These are phyloP conservation scores for Tangara arthus DNA, from an alignment of 2,797 vertebrate species.

Conservation along the genomic window DNA sequence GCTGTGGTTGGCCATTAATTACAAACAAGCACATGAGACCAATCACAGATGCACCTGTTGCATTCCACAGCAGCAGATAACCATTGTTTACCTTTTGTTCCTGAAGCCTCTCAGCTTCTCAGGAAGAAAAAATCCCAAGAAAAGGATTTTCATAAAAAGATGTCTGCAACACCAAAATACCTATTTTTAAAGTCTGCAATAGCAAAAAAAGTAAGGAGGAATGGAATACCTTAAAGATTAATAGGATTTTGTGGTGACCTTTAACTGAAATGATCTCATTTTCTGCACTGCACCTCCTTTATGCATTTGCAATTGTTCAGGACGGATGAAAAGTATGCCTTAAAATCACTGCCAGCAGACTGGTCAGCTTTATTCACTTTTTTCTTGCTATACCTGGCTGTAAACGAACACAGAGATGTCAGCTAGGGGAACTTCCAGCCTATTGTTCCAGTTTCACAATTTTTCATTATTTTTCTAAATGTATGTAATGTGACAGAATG, in stretches of 20 bases:
- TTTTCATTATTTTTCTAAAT: not conserved
- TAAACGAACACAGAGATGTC: not conserved
- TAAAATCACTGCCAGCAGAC: not conserved
- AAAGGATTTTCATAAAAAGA: too few relatives aligned
- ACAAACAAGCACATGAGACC: too few relatives aligned
- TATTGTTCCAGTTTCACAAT: not conserved
- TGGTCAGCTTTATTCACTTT: not conserved
- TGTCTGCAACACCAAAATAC: not conserved
- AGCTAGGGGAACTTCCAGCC: not conserved
- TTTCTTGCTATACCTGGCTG: not conserved
- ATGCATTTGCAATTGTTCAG: not conserved
- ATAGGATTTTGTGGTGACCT: not conserved
- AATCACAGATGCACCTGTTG: too few relatives aligned
- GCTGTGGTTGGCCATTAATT: too few relatives aligned
- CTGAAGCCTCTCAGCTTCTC: too few relatives aligned
- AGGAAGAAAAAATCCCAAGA: too few relatives aligned
- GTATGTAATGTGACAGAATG: not conserved
- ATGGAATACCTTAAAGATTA: not conserved
- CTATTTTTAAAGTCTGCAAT: not conserved
- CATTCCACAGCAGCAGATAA: too few relatives aligned
- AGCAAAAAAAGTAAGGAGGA: not conserved
- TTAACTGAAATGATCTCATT: not conserved
- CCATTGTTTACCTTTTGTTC: too few relatives aligned
- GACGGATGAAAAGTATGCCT: not conserved
- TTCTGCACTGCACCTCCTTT: not conserved